Base-by-base conservation (phyloP, 2,113 vertebrate genomes). In the Delphinus delphis region DNA sequence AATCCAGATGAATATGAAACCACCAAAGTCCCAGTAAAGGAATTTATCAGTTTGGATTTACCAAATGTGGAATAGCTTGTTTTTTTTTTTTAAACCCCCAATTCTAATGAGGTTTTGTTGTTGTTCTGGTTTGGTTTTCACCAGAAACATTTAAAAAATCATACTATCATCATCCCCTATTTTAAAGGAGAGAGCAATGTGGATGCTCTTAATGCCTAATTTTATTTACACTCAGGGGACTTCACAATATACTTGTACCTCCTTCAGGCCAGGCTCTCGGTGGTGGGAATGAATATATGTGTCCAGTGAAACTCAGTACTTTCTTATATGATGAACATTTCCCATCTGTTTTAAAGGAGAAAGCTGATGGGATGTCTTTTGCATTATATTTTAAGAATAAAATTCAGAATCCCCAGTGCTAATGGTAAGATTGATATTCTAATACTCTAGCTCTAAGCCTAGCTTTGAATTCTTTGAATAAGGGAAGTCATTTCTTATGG, bases 381-480 rank as follows among this genome's bases (percentile, higher is more conserved):
- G 5, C 31, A 60, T 93, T 87, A 62, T 83, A 90, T 95, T 94
- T 47, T 79, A 79, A 81, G 95, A 98, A 94, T 71, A 26, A 95
- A 89, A 97, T 94, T 97, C 50, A 89, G 55, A 95, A 67, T 80
- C 81, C 41, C 2, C 88, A 41, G 41, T 97, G 83, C 18, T 87
- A 71, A 67, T 82, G 4, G 33, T 91, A 28, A 63, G 68, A 70
- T 91, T 83, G 81, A 95, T 85, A 86, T 77, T 88, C 79, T 68
- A 90, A 67, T 60, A 26, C 73, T 71, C 44, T 80, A 13, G 36
- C 76, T 83, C 80, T 88, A 91, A 79, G 95, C 70, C 36, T 81
- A 41, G 67, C 47, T 93, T 97, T 53, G 71, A 87, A 53, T 93
- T 93, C 53, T 79, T 90, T 81, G 90, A 80, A 84, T 85, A 79